phyloP scores from a whole-genome alignment of 2,888 invertebrate genomes.

The Nymphalis urticae region DNA sequence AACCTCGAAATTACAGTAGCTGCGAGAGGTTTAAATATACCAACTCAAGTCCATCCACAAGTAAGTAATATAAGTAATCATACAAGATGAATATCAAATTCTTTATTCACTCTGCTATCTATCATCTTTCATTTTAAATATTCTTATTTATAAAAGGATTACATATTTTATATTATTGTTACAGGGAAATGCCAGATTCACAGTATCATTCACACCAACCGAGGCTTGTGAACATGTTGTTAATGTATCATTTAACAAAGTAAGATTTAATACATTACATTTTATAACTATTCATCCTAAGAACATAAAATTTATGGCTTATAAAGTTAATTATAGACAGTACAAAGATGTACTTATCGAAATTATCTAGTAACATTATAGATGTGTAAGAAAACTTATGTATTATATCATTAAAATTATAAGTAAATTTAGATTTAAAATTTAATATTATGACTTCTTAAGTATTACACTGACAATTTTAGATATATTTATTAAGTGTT shows the following conservation, averaged over 20 bases:
- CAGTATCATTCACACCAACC: slow-evolving; percentile 97
- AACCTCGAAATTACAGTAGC: slow-evolving; percentile 98
- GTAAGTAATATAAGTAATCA: slow-evolving; percentile 73
- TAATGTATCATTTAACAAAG: slow-evolving; percentile 98
- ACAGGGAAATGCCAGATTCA: slow-evolving; percentile 87
- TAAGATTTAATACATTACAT: slow-evolving; percentile 60
- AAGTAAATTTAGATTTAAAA: too few relatives aligned
- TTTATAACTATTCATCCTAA: background rate
- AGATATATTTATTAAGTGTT: too few relatives aligned
- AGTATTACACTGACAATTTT: too few relatives aligned
- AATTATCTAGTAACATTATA: too few relatives aligned
- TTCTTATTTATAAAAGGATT: too few relatives aligned
- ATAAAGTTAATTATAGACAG: too few relatives aligned
- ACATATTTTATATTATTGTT: slow-evolving; percentile 41
- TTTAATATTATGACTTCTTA: too few relatives aligned
- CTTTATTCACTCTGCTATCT: background rate
- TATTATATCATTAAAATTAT: too few relatives aligned
- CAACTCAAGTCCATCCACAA: slow-evolving; percentile 96
- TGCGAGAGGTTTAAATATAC: slow-evolving; percentile 95
- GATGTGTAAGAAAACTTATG: too few relatives aligned
- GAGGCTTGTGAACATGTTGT: slow-evolving; percentile 97
- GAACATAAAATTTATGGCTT: background rate
- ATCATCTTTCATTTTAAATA: too few relatives aligned
- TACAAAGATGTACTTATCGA: too few relatives aligned
- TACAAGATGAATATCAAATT: background rate